These are phyloP conservation scores for Spinibarbus caldwelli DNA, from an alignment of 2,797 vertebrate genomes.

Conservation along the genomic window DNA sequence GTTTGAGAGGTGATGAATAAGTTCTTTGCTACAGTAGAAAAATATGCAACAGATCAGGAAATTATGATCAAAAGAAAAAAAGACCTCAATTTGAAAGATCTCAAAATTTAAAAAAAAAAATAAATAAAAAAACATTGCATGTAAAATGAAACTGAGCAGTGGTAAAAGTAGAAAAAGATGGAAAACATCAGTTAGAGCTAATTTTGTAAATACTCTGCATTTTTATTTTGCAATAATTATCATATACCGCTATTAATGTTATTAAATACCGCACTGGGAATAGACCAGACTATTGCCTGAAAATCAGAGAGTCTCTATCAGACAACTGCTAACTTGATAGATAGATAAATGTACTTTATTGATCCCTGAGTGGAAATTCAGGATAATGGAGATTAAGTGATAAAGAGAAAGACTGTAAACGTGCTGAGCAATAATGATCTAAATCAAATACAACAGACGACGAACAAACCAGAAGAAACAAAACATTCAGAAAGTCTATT, in stretches of 20 bases:
- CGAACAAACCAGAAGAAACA: too few species aligned
- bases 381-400: constrained; percentile 40
- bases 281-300: constrained; percentile 36
- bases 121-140: not conserved
- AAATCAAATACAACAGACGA: too few species aligned
- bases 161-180: not conserved
- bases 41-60: not conserved
- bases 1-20: not conserved
- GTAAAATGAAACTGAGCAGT: not conserved
- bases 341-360: constrained; percentile 50
- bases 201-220: not conserved
- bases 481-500: not conserved
- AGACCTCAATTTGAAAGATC: too few species aligned
- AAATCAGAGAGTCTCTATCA: constrained; percentile 36
- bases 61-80: not conserved
- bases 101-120: too few species aligned
- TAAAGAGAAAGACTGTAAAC: constrained; percentile 30
- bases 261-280: constrained; percentile 14
- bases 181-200: not conserved
- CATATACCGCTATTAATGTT: constrained; percentile 2
- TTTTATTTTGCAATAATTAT: not conserved
- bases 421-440: constrained; percentile 26
- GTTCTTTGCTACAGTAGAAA: not conserved
- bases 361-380: constrained; percentile 42
- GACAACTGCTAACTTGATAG: constrained; percentile 45